Percentiles rank a stretch among this genome's conserved stretches.
Conservation (phyloP, 2,113 vertebrate species). For the Conger conger region DNA sequence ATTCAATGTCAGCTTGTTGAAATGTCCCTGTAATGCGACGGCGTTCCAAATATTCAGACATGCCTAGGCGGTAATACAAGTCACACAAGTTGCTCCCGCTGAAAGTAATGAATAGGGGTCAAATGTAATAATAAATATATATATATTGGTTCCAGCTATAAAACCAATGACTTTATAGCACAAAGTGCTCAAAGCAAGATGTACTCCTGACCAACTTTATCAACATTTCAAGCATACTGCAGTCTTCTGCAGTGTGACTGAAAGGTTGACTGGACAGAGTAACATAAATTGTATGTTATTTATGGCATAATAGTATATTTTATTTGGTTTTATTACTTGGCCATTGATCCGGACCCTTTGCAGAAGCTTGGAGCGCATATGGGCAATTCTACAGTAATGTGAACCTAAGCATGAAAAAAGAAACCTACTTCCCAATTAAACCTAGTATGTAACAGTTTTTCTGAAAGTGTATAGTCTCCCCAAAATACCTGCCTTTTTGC, state of each 20-base stretch:
- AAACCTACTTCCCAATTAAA: too few species aligned
- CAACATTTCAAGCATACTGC: neutral
- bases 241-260: neutral
- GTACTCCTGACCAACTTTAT: neutral
- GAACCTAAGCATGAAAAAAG: too few species aligned
- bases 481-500: too few species aligned
- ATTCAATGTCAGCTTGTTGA: neutral
- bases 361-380: too few species aligned
- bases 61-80: neutral
- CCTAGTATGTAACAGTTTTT: too few species aligned
- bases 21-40: neutral
- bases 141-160: neutral
- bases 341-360: too few species aligned
- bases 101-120: neutral
- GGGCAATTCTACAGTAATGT: too few species aligned
- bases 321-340: too few species aligned
- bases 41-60: neutral
- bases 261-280: neutral
- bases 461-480: too few species aligned
- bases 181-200: too few species aligned
- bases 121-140: neutral
- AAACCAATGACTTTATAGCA: too few species aligned
- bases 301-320: too few species aligned
- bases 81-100: neutral
- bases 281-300: neutral